phyloP scores from a whole-genome alignment of 2,888 invertebrate species.

The Pseudococcus viburni region DNA sequence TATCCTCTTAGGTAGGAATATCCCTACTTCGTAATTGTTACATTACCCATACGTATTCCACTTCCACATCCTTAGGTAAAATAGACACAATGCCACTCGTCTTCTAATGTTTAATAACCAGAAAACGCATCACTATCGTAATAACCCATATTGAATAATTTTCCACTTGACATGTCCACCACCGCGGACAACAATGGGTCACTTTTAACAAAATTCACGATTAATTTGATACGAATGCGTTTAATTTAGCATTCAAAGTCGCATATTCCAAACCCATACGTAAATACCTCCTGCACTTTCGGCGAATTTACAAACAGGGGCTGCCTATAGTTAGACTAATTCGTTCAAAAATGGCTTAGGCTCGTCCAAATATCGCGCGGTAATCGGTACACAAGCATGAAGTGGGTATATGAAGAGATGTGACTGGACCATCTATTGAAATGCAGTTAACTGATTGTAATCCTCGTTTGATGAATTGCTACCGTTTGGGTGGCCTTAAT shows the following conservation, averaged over 20 bases:
- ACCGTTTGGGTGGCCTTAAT: slow-evolving; percentile 64
- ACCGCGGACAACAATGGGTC: slow-evolving; percentile 7
- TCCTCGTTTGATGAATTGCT: slow-evolving; percentile 62
- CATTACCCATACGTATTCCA: not conserved
- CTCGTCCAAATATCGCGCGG: not conserved
- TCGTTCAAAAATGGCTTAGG: slow-evolving; percentile 48
- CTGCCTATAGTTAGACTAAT: not conserved
- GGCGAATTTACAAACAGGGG: slow-evolving; percentile 1
- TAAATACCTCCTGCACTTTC: slow-evolving; percentile 30
- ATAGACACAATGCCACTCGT: not conserved
- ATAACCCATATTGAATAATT: slow-evolving; percentile 22
- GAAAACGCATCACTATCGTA: not conserved
- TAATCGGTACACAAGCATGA: not conserved
- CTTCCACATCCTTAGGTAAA: not conserved
- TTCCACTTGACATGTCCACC: slow-evolving; percentile 20
- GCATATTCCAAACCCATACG: no score
- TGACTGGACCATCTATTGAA: slow-evolving; percentile 54
- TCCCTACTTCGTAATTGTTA: no score
- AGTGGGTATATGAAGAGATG: slow-evolving; percentile 38
- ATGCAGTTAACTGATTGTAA: slow-evolving; percentile 61
- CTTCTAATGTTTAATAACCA: not conserved
- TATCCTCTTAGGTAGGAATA: no score
- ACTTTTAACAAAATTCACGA: slow-evolving; percentile 45
- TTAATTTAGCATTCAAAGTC: slow-evolving; percentile 52
- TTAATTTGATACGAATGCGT: slow-evolving; percentile 47